phyloP scores from a whole-genome alignment of 2,888 invertebrate species.

The Heteropelma amictum region DNA sequence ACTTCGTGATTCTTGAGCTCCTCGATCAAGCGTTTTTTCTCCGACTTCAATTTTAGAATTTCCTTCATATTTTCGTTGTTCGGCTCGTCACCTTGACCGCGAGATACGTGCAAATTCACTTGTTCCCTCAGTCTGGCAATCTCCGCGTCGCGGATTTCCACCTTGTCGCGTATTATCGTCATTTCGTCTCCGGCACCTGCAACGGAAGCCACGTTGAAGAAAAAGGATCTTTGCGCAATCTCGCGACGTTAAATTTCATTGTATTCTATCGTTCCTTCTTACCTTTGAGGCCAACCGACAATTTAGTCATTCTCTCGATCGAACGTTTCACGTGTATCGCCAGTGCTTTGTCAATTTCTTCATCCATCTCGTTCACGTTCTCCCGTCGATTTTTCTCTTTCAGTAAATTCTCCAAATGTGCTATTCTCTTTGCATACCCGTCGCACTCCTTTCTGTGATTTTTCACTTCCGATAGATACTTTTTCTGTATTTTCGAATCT shows the following conservation, averaged over 20 bases:
- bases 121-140: slow-evolving; percentile 38
- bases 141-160: slow-evolving; percentile 59
- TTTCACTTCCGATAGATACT: slow-evolving; percentile 35
- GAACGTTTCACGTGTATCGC: slow-evolving; percentile 59
- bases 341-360: slow-evolving; percentile 60
- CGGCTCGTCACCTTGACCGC: slow-evolving; percentile 47
- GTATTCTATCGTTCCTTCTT: slow-evolving; percentile 8
- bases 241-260: too few relatives aligned
- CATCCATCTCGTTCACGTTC: slow-evolving; percentile 40
- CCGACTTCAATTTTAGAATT: slow-evolving; percentile 54
- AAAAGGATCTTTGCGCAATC: neutral
- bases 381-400: neutral
- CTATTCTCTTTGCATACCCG: slow-evolving; percentile 32
- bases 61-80: slow-evolving; percentile 27
- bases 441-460: slow-evolving; percentile 46
- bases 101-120: slow-evolving; percentile 35
- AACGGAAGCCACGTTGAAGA: neutral
- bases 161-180: slow-evolving; percentile 59
- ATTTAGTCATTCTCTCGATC: slow-evolving; percentile 58
- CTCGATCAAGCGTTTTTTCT: slow-evolving; percentile 38
- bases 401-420: slow-evolving; percentile 29
- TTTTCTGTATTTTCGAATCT: slow-evolving; percentile 25
- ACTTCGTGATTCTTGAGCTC: slow-evolving; percentile 35
- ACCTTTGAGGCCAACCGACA: slow-evolving; percentile 63
- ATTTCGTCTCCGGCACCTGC: slow-evolving; percentile 64